Base-by-base conservation (phyloP, 2,888 invertebrate genomes). In the Eristalis tenax region DNA sequence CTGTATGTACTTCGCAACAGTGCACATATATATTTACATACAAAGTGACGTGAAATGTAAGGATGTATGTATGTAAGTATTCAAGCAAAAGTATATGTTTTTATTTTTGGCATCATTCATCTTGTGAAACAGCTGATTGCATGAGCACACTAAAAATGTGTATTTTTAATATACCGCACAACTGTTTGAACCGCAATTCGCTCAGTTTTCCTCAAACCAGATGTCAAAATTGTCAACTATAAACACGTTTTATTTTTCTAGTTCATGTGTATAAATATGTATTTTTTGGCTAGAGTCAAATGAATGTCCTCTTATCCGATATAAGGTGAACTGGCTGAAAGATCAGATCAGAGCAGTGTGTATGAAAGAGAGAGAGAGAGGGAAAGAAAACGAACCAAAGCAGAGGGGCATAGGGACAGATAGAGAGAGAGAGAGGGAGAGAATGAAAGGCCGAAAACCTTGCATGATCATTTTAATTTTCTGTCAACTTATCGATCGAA, bases 391-490 rank as follows among this genome's bases (percentile, higher is more conserved):
- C 10, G 32, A 32, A 32, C 32, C 32, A 10, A 32, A 1, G 43
- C 18, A 43, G 43, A n/a, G n/a, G 5, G 6, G 18, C 6, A 43
- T 1, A 43, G n/a, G 18, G 43, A n/a, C 18, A 4, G 1, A 26
- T 1, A 43, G 6, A 43, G n/a, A 43, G 43, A n/a, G 43, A 4
- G 1, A 26, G 26, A 26, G 26, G 56, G 64, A 38, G 23, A n/a
- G 32, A 56, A 65, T 18, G 50, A 70, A 35, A 64, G 56, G 10
- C 23, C 35, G 26, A 74, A 23, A 64, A 56, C 64, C 64, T 38
- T 40, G 56, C 76, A 59, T 23, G 76, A 76, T 76, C 76, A 28
- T 66, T 76, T 66, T 18, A 40, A 22, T 76, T 68, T 40, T 59
- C 59, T 40, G 22, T 18, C 40, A 56, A 57, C 57, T 35, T 74